Base-by-base conservation (phyloP, 2,113 vertebrate species). In the Periophthalmodon schlosseri region DNA sequence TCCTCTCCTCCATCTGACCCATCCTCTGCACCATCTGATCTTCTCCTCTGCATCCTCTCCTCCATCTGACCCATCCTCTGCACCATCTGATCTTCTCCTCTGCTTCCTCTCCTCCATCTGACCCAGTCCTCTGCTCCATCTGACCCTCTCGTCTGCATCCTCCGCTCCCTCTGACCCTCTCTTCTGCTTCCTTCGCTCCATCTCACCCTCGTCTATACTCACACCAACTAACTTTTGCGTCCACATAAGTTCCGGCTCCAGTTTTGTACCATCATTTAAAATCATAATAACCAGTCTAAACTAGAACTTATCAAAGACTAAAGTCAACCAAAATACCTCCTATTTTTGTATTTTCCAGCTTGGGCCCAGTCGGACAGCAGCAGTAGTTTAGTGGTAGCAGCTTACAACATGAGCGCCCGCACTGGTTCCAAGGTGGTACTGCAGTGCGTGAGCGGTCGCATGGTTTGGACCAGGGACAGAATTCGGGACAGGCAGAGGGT, bases 401-500 rank as follows among this genome's bases (percentile, higher is more conserved):
- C 95, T 70, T 90, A 93, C 0, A 94, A 95, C 7, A 80, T 97
- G 84, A 96, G 93, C 0, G 93, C 95, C 2, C 77, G 79, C 0
- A 79, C 90, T 0, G 95, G 96, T 0, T 91, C 95, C 0, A 89
- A 75, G 47, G 92, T 94, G 0, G 86, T 96, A 46, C 93, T 99
- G 78, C 94, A 95, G 74, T 99, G 97, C 87, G 91, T 95, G 83
- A 99, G 97, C 28, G 91, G 94, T 10, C 95, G 97, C 65, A 99
- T 99, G 95, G 94, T 99, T 71, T 99, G 97, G 97, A 98, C 96
- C 11, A 95, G 96, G 79, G 97, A 99, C 86, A 89, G 92, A 0
- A 86, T 97, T 15, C 93, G 90, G 1, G 97, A 99, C 93, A 94
- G 96, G 39, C 96, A 98, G 86, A 94, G 97, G 0, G 97, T 99